A percentile compares a stretch with the other conserved stretches of the same genome.
These are phyloP conservation scores for Chrysopilus asiliformis DNA, from an alignment of 2,888 invertebrate species.

Conservation along the genomic window DNA sequence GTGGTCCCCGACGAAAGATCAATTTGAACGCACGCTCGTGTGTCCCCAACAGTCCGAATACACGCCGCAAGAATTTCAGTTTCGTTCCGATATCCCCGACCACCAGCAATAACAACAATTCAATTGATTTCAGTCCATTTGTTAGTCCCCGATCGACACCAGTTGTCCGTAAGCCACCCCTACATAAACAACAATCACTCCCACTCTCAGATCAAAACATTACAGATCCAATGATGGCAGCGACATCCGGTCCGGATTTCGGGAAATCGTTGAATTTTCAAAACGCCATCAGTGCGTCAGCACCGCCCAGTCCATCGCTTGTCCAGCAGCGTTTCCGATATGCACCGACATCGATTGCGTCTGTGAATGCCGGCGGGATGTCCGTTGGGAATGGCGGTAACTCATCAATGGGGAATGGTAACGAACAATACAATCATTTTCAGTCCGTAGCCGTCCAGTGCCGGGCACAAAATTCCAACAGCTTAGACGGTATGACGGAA, in stretches of 20 bases:
- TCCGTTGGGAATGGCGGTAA: slow-evolving; percentile 34
- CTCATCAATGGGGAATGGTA: slow-evolving; percentile 37
- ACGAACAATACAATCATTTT: slow-evolving; percentile 37
- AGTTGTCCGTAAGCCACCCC: slow-evolving; percentile 45
- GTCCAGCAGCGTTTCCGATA: slow-evolving; percentile 19
- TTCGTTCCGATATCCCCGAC: slow-evolving; percentile 74
- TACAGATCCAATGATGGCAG: slow-evolving; percentile 32
- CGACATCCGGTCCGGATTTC: slow-evolving; percentile 19
- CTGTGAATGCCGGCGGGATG: slow-evolving; percentile 22
- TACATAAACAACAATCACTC: slow-evolving; percentile 30
- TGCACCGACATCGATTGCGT: slow-evolving; percentile 12
- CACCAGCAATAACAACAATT: slow-evolving; percentile 26
- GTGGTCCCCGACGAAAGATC: slow-evolving; percentile 28
- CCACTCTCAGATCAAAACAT: slow-evolving; percentile 16
- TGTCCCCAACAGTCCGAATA: slow-evolving; percentile 47
- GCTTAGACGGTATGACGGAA: slow-evolving; percentile 12
- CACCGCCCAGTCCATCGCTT: slow-evolving; percentile 50
- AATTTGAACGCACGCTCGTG: slow-evolving; percentile 27
- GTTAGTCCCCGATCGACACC: slow-evolving; percentile 71
- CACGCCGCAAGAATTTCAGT: slow-evolving; percentile 65
- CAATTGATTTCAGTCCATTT: slow-evolving; percentile 57
- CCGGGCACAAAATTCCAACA: slow-evolving; percentile 7
- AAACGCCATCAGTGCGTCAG: slow-evolving; percentile 36
- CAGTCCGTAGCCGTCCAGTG: slow-evolving; percentile 42
- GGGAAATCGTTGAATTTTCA: slow-evolving; percentile 8